Evolutionary conservation across 23 tunicate species (phyloP).

Genomic region (Phallusia fumigata): DNA sequence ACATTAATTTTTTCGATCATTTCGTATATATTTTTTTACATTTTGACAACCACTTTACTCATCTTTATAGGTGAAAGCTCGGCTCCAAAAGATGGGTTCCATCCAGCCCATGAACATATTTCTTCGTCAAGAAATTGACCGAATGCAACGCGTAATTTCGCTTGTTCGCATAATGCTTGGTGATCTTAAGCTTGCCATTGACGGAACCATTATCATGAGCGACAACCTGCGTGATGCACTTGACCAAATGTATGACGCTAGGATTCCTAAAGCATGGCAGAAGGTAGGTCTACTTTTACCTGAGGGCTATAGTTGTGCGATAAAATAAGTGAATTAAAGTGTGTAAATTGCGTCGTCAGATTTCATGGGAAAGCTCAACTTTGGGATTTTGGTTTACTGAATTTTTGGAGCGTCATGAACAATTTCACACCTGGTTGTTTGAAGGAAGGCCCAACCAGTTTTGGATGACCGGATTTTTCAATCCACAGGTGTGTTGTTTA

Average conservation of each 20-base stretch:
- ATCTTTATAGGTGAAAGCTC: conserved; percentile 49
- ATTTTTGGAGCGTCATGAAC: conserved; percentile 75
- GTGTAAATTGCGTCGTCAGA: conserved; percentile 5
- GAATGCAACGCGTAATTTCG: conserved; percentile 75
- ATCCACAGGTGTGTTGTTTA: conserved; percentile 58
- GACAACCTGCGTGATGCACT: conserved; percentile 79
- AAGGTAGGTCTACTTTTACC: conserved; percentile 33
- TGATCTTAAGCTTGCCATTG: conserved; percentile 79
- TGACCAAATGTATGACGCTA: conserved; percentile 87
- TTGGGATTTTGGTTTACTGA: conserved; percentile 94
- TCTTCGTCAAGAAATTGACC: conserved; percentile 85
- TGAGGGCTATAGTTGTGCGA: too few relatives aligned
- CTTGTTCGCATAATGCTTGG: conserved; percentile 53
- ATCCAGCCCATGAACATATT: conserved; percentile 94
- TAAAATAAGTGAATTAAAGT: too few relatives aligned
- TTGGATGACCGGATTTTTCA: conserved; percentile 93
- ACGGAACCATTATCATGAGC: conserved; percentile 91
- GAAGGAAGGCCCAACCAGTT: conserved; percentile 83
- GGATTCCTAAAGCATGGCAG: conserved; percentile 85
- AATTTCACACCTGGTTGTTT: conserved; percentile 72
- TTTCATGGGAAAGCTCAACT: conserved; percentile 82
- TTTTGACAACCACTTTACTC: neutral
- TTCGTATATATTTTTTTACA: too few relatives aligned
- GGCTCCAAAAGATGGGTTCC: conserved; percentile 87
- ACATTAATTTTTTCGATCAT: too few relatives aligned